These are phyloP conservation scores for Hiodon alosoides DNA, from an alignment of 2,113 vertebrate genomes.

Conservation along the genomic window DNA sequence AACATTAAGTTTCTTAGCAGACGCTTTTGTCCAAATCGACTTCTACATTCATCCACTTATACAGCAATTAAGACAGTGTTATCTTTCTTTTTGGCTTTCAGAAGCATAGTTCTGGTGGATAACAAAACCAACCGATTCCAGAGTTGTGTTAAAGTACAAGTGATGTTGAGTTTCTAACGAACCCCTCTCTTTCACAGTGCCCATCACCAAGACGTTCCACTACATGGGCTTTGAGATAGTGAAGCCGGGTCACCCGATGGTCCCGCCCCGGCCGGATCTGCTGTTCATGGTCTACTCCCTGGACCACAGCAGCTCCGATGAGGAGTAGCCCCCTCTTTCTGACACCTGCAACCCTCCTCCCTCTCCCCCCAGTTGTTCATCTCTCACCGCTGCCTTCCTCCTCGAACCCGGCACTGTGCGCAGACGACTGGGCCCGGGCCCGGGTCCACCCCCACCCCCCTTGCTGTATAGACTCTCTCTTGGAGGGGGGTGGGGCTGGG, in stretches of 20 bases:
- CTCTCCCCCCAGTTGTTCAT: not conserved
- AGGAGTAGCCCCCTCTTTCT: constrained; percentile 63
- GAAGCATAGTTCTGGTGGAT: no score
- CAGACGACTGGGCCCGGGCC: constrained; percentile 3
- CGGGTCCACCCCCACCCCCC: no score
- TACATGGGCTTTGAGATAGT: constrained; percentile 96
- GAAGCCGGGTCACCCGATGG: constrained; percentile 83
- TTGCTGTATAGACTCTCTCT: not conserved
- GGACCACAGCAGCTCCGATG: constrained; percentile 86
- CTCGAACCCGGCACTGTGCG: constrained; percentile 4
- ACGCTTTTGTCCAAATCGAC: no score
- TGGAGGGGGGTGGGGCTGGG: not conserved
- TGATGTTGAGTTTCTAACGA: not conserved
- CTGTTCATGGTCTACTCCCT: constrained; percentile 94
- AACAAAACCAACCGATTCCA: no score
- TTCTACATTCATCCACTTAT: not conserved
- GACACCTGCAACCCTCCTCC: not conserved
- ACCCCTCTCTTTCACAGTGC: constrained; percentile 60
- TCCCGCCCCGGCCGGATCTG: constrained; percentile 80
- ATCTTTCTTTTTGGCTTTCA: no score
- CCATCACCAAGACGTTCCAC: constrained; percentile 91
- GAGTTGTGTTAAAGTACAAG: not conserved
- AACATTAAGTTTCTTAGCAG: no score
- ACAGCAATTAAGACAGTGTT: not conserved
- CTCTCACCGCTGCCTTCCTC: not conserved